Evolutionary conservation across 1,140 invertebrate genomes (phyloP), one percentile per base, ranked within the genome.

Genomic region (Steinernema khuongi): DNA sequence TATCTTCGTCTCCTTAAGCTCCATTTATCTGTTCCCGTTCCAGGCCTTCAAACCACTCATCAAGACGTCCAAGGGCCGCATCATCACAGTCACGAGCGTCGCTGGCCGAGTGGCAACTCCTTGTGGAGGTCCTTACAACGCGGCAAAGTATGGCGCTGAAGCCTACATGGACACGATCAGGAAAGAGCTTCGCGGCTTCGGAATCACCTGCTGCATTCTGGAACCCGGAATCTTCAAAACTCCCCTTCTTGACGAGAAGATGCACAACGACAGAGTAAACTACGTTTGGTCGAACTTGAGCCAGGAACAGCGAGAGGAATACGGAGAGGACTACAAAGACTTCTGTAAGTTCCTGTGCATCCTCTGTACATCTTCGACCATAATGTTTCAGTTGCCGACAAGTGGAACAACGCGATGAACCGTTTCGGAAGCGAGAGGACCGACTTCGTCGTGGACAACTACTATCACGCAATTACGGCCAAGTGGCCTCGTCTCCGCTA

Each of bases 221-320:
- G 85, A 86, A 44, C 85, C 85, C 11, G 85, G 85, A 36, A 79
- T 72, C 17, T 86, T 85, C 73, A 79, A 79, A 32, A 86, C 84
- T 19, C 79, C 77, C 18, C 73, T 85, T 7, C 30, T 81, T 41
- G 77, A 74, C 66, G 32, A 74, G 29, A 67, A 81, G 19, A 76
- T 75, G 1, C 80, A 78, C 60, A 44, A 67, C 29, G 31, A 29
- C 29, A 50, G 81, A 74, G 76, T 82, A 19, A 71, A 82, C 4
- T 22, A 36, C 11, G 67, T 77, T 36, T 82, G 81, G 81, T 73
- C 71, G 19, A 74, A 30, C 69, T 74, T 77, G 32, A 68, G 70
- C 22, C 28, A 33, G 18, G 77, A 80, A 1, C 69, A 79, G 18
- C 76, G 79, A 67, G 74, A 74, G 14, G 83, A 83, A 71, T 86